These are phyloP conservation scores for Mythimna pallens DNA, from an alignment of 2,888 invertebrate genomes.

Conservation along the genomic window DNA sequence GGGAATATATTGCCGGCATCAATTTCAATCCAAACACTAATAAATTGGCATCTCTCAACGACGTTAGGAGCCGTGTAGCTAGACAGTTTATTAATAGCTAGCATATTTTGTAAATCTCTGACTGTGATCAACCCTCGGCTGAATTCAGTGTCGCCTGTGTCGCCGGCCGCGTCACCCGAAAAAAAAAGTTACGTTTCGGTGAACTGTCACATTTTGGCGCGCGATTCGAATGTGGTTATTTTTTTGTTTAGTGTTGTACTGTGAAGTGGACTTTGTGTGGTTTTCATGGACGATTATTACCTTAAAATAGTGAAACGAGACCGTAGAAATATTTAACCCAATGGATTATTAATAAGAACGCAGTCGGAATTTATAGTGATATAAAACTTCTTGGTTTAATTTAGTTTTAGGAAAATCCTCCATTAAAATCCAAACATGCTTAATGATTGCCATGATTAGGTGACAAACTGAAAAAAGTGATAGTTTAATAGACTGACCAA, in stretches of 20 bases:
- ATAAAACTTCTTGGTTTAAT: not conserved
- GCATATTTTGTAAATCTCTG: constrained; percentile 87
- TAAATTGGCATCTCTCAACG: constrained; percentile 90
- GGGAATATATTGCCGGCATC: constrained; percentile 88
- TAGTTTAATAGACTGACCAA: constrained; percentile 16
- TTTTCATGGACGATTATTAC: not conserved
- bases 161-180: constrained; percentile 83
- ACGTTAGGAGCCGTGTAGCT: constrained; percentile 75
- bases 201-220: constrained; percentile 70
- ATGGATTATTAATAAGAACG: not conserved
- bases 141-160: constrained; percentile 84
- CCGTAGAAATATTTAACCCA: not conserved
- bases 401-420: not conserved
- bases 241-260: constrained; percentile 31
- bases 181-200: constrained; percentile 74
- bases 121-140: constrained; percentile 82
- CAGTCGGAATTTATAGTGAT: not conserved
- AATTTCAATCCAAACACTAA: constrained; percentile 90
- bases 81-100: constrained; percentile 88
- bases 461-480: not conserved
- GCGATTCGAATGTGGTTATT: constrained; percentile 52
- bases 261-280: constrained; percentile 21
- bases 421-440: not conserved
- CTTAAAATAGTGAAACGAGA: not conserved
- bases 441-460: not conserved